Base-by-base conservation (phyloP, 2,797 vertebrate species). In the Thripadectes ignobilis region DNA sequence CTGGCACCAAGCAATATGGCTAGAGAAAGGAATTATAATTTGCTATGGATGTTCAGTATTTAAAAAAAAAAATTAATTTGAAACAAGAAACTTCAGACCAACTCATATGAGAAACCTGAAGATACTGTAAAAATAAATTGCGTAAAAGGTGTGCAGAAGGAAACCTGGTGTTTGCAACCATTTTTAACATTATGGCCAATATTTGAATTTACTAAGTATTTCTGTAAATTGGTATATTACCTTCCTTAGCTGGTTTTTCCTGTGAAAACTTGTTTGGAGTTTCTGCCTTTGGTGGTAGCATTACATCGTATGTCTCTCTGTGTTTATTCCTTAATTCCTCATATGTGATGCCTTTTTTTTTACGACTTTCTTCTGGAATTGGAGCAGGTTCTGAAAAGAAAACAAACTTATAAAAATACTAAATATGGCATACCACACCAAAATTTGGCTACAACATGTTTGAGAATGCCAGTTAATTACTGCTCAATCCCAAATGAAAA, bases 311-410 rank as follows among this genome's bases (percentile, higher is more conserved):
- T 73, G 98, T 98, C 88, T 98, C 98, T 93, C 99, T 98, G 97
- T 99, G 99, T 96, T 98, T 99, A 93, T 97, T 98, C 96, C 99
- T 98, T 92, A 99, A 97, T 94, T 99, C 98, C 81, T 99, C 99
- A 41, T 99, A 99, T 29, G 98, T 98, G 95, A 98, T 39, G 93
- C 58, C 96, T 75, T 96, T 98, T 98, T 95, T 96, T 98, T 97
- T 97, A 97, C 92, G 98, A 97, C 82, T 97, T 98, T 98, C 97
- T 63, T 99, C 98, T 80, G 96, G 39, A 85, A 95, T 57, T 63
- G 97, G 95, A 85, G 90, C 78, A 95, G 98, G 97, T 71, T 92
- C 98, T 99, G 96, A 77, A 96, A 95, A 92, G 92, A 96, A 88
- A 95, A 74, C 62, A 95, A 95, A 85, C 74, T 30, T 41, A 95